These are phyloP conservation scores for Neodiprion pinetum DNA, from an alignment of 1,140 invertebrate species.

Conservation along the genomic window DNA sequence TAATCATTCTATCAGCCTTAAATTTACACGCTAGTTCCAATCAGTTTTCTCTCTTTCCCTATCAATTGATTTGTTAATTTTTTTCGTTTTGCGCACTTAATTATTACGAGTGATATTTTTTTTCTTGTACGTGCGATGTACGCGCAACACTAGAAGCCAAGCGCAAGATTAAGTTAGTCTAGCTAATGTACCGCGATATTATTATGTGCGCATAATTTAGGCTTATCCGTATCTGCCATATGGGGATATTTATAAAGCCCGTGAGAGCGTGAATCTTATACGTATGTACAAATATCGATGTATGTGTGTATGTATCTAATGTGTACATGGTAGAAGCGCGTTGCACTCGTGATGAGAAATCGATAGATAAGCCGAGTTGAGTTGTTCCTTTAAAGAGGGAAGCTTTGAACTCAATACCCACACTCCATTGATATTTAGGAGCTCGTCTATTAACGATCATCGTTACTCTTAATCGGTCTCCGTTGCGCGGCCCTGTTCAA, in stretches of 20 bases:
- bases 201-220: neutral
- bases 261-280: neutral
- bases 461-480: neutral
- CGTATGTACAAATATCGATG: neutral
- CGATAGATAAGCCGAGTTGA: conserved; percentile 1
- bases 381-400: conserved; percentile 1
- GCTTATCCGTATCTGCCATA: neutral
- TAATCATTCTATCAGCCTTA: too few species aligned
- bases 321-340: neutral
- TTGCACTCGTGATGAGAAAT: conserved; percentile 3
- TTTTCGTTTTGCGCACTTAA: too few species aligned
- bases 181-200: too few species aligned
- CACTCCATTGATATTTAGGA: neutral
- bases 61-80: too few species aligned
- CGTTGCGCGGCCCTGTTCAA: too few species aligned
- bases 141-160: too few species aligned
- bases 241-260: neutral
- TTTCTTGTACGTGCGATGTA: too few species aligned
- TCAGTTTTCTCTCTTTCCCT: too few species aligned
- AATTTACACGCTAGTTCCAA: too few species aligned
- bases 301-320: neutral
- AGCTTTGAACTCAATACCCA: neutral
- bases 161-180: too few species aligned
- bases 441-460: neutral
- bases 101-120: too few species aligned